These are phyloP conservation scores for Myoxocephalus aenaeus DNA, from an alignment of 2,797 vertebrate species.

Conservation along the genomic window DNA sequence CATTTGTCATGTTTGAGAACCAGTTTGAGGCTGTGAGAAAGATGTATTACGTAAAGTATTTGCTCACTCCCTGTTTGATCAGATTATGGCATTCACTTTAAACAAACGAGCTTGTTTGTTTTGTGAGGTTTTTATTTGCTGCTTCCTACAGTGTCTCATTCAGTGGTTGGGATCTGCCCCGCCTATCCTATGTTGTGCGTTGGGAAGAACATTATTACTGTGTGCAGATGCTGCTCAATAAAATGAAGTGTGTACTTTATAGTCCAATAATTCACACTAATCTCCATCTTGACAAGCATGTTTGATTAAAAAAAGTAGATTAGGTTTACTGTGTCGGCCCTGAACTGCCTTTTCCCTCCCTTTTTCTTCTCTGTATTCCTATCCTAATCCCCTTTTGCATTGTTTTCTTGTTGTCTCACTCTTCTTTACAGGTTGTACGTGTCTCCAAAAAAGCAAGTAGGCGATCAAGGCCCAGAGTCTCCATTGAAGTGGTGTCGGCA, in stretches of 20 bases:
- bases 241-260: constrained; percentile 22
- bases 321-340: constrained; percentile 7
- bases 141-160: background rate
- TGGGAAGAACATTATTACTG: constrained; percentile 9
- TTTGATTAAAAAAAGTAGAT: constrained; percentile 42
- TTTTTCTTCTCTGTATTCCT: background rate
- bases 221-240: background rate
- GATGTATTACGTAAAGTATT: background rate
- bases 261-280: constrained; percentile 24
- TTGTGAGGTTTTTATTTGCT: constrained; percentile 4
- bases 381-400: background rate
- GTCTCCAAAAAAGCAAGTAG: constrained; percentile 88
- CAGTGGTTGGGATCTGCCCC: constrained; percentile 5
- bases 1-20: background rate
- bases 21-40: background rate
- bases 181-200: background rate
- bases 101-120: background rate
- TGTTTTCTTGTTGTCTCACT: constrained; percentile 27
- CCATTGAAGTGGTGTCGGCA: constrained; percentile 93
- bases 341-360: background rate
- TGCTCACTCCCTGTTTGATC: constrained; percentile 28
- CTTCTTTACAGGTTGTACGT: constrained; percentile 87
- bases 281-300: constrained; percentile 23
- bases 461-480: constrained; percentile 83
- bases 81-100: constrained; percentile 19